Base-by-base conservation (phyloP, 1,140 invertebrate species). In the Eurosta solidaginis region DNA sequence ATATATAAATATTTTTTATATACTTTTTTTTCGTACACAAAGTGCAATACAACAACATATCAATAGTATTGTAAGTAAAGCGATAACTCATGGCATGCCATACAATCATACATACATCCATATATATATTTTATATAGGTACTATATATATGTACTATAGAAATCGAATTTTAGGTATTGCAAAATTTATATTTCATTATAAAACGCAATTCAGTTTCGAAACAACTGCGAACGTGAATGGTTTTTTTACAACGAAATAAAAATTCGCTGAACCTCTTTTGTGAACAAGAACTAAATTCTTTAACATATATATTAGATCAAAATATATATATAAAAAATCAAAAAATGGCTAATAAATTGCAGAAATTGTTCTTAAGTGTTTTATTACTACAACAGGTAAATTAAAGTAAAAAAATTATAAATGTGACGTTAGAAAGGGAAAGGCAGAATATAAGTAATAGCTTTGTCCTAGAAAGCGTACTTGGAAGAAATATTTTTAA, bases 121-220 rank as follows among this genome's bases (percentile, higher is more conserved):
- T 22, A 68, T 40, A 68, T 20, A 5, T 40, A 40, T n/a, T 6
- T n/a, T 27, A 42, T 68, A 42, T 40, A 22, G 9, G 6, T 40
- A 20, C 4, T 20, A 22, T 9, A 14, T 17, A 17, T 12, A 33
- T 59, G n/a, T 59, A 59, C 33, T 68, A 20, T 68, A 40, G 29
- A 22, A 68, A 68, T 68, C 59, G 59, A 68, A n/a, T 68, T 68
- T 68, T 68, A 68, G 59, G 59, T 42, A 68, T 20, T 68, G 33
- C 59, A 68, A 68, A 68, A 22, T 40, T 68, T 68, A 68, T 68
- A 68, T 68, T 68, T 40, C 59, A 42, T 68, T 68, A 40, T 68
- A 40, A 68, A 68, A 68, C 59, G 59, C 59, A 68, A 74, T 45
- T 74, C 73, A 74, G 73, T 74, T 74, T 74, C 73, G 44, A 47